Evolutionary conservation across 2,888 invertebrate genomes (phyloP).

Genomic region (Campoplex capitator): DNA sequence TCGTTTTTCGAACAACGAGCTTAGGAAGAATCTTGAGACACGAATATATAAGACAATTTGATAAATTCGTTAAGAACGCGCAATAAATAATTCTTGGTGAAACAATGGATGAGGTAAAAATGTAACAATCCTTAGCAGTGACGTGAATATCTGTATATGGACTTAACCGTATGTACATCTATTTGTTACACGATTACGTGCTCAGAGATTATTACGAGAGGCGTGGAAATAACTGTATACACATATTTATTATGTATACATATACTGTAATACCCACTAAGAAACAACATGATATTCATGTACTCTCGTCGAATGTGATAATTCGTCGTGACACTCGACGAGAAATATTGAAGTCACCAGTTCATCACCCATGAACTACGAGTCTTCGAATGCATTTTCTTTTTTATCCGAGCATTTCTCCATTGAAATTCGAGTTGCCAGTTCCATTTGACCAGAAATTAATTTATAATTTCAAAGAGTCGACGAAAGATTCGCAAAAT

Average conservation of each 20-base stretch:
- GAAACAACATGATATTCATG: conserved; percentile 36
- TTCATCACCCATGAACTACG: background rate
- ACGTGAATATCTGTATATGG: conserved; percentile 17
- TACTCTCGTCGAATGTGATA: conserved; percentile 43
- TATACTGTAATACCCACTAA: conserved; percentile 29
- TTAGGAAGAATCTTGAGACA: background rate
- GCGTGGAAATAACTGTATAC: conserved; percentile 42
- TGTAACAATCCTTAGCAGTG: conserved; percentile 32
- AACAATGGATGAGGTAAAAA: conserved; percentile 61
- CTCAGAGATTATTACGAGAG: conserved; percentile 55
- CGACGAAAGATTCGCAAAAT: background rate
- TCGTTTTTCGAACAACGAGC: conserved; percentile 17
- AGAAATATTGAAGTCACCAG: conserved; percentile 8
- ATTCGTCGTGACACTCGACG: conserved; percentile 41
- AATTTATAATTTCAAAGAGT: background rate
- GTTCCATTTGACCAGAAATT: background rate
- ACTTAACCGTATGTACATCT: background rate
- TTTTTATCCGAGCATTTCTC: background rate
- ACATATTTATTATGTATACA: conserved; percentile 31
- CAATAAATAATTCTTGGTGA: conserved; percentile 52
- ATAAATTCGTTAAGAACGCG: conserved; percentile 40
- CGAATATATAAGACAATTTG: conserved; percentile 8
- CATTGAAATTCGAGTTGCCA: background rate
- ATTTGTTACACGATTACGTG: conserved; percentile 51
- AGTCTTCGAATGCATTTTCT: background rate